Percentiles rank a stretch among this genome's conserved stretches.
phyloP scores from a whole-genome alignment of 2,113 vertebrate species.

The Cyphomyrus discorhynchus region DNA sequence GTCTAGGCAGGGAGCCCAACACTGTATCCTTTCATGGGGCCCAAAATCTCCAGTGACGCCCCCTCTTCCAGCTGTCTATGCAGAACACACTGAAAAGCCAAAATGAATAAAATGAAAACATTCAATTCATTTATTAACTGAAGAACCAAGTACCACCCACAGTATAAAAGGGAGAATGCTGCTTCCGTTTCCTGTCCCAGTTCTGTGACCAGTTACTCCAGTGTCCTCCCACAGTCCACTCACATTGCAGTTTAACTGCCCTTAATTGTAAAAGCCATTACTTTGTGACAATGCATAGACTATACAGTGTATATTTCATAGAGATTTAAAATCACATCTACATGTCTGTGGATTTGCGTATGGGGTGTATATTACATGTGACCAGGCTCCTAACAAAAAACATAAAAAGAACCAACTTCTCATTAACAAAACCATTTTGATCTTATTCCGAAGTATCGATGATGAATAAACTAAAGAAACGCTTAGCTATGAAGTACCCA shows the following conservation, averaged over 20 bases:
- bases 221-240: background rate
- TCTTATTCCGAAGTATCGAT: background rate
- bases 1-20: background rate
- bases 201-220: background rate
- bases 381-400: background rate
- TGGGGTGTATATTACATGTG: background rate
- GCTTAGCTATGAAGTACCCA: background rate
- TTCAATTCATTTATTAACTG: background rate
- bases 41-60: background rate
- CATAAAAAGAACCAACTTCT: background rate
- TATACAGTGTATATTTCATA: background rate
- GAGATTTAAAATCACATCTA: background rate
- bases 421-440: background rate
- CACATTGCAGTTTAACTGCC: background rate
- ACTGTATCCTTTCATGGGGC: background rate
- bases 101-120: background rate
- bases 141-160: background rate
- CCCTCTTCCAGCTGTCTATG: background rate
- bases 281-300: background rate
- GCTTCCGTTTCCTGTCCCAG: background rate
- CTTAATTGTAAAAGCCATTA: background rate
- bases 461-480: background rate
- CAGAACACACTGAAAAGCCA: background rate
- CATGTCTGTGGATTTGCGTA: background rate
- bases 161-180: background rate